These are phyloP conservation scores for Achroia grisella DNA, from an alignment of 1,140 invertebrate genomes.

Conservation along the genomic window DNA sequence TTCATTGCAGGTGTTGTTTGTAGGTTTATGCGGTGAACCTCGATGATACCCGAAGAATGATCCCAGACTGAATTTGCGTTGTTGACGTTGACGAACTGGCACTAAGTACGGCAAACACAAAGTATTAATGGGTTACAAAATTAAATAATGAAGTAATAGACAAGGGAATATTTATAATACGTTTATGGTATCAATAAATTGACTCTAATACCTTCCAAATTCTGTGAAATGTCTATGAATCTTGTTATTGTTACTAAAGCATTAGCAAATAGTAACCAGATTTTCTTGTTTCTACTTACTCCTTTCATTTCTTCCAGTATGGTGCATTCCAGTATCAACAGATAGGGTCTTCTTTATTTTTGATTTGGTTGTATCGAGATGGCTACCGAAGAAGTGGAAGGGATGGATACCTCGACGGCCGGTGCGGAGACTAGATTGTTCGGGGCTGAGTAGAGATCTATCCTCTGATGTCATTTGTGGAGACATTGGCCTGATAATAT, in stretches of 20 bases:
- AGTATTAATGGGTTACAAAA: too few relatives aligned
- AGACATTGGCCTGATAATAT: slow-evolving; percentile 55
- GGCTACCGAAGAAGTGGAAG: slow-evolving; percentile 65
- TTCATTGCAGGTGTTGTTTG: slow-evolving; percentile 35
- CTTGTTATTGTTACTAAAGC: too few relatives aligned
- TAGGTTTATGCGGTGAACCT: slow-evolving; percentile 17
- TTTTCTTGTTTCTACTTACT: slow-evolving; percentile 23
- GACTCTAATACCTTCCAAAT: too few relatives aligned
- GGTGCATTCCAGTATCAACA: slow-evolving; percentile 71
- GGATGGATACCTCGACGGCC: slow-evolving; percentile 40
- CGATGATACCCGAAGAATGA: slow-evolving; percentile 63
- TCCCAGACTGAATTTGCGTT: slow-evolving; percentile 66
- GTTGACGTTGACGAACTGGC: slow-evolving; percentile 37
- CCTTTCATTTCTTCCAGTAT: slow-evolving; percentile 54
- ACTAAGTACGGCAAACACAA: slow-evolving; percentile 16
- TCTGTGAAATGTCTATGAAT: too few relatives aligned
- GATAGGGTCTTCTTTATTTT: slow-evolving; percentile 71
- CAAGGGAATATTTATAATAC: too few relatives aligned
- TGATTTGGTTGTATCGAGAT: slow-evolving; percentile 55
- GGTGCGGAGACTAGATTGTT: slow-evolving; percentile 41
- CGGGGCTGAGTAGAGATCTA: slow-evolving; percentile 56
- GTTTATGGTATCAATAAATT: too few relatives aligned
- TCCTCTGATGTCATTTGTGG: slow-evolving; percentile 62
- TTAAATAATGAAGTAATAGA: too few relatives aligned
- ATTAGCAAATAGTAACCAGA: too few relatives aligned